Percentiles rank a stretch among this genome's conserved stretches.
phyloP scores from a whole-genome alignment of 2,888 invertebrate genomes.

The Pyrrhosoma nymphula region DNA sequence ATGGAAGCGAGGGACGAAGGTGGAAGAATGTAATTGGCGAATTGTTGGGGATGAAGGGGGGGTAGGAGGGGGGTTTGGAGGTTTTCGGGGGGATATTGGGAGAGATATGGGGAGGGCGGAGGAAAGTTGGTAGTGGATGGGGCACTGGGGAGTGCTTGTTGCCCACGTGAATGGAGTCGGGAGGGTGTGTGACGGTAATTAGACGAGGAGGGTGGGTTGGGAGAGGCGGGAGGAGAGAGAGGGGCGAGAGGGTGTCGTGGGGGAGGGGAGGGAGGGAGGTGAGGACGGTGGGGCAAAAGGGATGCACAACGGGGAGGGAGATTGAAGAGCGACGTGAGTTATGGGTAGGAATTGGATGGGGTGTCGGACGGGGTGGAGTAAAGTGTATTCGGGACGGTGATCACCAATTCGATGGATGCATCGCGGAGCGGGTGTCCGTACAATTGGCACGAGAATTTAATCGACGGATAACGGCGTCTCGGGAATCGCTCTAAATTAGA shows the following conservation, averaged over 20 bases:
- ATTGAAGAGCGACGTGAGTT: not conserved
- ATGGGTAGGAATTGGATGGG: not conserved
- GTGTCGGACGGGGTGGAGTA: not conserved
- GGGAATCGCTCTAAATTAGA: not conserved
- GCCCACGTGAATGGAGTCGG: conserved; percentile 29
- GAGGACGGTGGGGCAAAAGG: no score
- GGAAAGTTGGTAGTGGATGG: not conserved
- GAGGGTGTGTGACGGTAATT: not conserved
- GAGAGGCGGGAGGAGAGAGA: not conserved
- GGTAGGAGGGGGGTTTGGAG: not conserved
- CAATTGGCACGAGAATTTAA: conserved; percentile 45
- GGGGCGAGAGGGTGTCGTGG: not conserved
- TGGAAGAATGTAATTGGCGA: not conserved
- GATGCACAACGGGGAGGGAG: no score
- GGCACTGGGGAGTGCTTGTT: conserved; percentile 28
- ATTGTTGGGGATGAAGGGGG: not conserved
- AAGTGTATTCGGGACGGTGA: not conserved
- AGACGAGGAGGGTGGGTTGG: not conserved
- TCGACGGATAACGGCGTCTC: conserved; percentile 42
- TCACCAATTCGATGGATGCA: not conserved
- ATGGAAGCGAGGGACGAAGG: not conserved
- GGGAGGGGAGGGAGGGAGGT: not conserved
- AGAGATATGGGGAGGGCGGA: not conserved
- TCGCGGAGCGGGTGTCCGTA: not conserved
- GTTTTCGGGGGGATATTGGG: not conserved